phyloP scores from a whole-genome alignment of 2,797 vertebrate genomes.

The Scomberomorus guttatus region DNA sequence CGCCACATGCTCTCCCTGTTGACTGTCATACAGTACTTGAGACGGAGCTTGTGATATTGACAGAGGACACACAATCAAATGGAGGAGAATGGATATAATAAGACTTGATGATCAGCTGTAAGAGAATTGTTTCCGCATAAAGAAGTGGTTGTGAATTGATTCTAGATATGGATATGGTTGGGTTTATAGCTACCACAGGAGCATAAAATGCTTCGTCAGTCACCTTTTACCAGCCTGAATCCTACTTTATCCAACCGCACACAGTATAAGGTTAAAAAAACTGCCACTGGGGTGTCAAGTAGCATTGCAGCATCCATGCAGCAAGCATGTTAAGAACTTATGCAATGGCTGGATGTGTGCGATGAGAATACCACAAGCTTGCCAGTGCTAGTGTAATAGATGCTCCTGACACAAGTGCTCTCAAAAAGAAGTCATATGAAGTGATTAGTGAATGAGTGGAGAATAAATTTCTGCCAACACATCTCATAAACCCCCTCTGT shows the following conservation, averaged over 20 bases:
- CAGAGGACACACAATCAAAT: constrained; percentile 8
- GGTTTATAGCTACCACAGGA: constrained; percentile 17
- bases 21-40: not conserved
- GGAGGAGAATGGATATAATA: not conserved
- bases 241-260: constrained; percentile 9
- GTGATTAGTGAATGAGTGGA: constrained; percentile 56
- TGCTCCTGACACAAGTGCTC: constrained; percentile 20
- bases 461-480: constrained; percentile 50
- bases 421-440: constrained; percentile 66
- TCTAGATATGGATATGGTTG: constrained; percentile 2
- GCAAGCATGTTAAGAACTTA: constrained; percentile 25
- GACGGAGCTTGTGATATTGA: constrained; percentile 5
- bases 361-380: constrained; percentile 19
- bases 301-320: constrained; percentile 44
- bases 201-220: constrained; percentile 13
- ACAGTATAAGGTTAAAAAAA: not conserved
- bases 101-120: not conserved
- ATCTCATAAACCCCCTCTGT: constrained; percentile 28
- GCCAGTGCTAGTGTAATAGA: not conserved
- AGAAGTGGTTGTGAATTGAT: not conserved
- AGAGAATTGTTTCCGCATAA: not conserved
- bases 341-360: constrained; percentile 28
- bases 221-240: not conserved
- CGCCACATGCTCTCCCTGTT: not conserved
- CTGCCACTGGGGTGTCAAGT: constrained; percentile 5